Percentiles rank a stretch among this genome's conserved stretches.
Conservation (phyloP, 2,113 vertebrate genomes). For the Lichenostomus cassidix region DNA sequence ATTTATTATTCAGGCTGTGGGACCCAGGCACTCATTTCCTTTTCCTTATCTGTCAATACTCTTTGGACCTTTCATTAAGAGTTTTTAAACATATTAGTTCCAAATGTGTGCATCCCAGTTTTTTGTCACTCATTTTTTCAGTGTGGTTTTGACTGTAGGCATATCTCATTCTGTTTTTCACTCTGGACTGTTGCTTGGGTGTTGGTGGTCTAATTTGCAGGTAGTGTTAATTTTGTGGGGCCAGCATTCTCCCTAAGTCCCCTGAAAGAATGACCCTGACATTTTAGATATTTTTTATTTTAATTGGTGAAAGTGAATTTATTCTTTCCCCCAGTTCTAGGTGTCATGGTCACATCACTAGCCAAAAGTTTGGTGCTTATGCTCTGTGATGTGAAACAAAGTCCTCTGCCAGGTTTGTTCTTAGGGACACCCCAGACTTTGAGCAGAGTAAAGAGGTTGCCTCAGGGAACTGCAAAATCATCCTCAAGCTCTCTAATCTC, state of each 20-base stretch:
- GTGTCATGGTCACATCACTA: background rate
- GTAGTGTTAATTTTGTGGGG: background rate
- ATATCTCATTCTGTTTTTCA: background rate
- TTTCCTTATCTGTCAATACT: background rate
- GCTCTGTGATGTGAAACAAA: background rate
- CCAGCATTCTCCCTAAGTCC: background rate
- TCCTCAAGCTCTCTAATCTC: background rate
- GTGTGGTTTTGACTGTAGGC: background rate
- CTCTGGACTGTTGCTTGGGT: background rate
- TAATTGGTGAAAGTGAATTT: background rate
- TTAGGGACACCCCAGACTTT: background rate
- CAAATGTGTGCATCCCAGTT: background rate
- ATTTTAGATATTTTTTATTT: background rate
- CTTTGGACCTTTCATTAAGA: background rate
- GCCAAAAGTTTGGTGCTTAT: background rate
- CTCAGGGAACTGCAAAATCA: background rate
- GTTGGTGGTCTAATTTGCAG: background rate
- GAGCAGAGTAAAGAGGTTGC: background rate
- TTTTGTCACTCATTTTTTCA: background rate
- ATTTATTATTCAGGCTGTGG: conserved; percentile 22
- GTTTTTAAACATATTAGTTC: background rate
- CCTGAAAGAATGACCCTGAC: background rate
- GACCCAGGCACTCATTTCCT: conserved; percentile 38
- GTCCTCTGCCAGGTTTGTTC: background rate
- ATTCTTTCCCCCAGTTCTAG: background rate